These are phyloP conservation scores for Doryteuthis pealeii DNA, from an alignment of 1,140 invertebrate genomes.

Conservation along the genomic window DNA sequence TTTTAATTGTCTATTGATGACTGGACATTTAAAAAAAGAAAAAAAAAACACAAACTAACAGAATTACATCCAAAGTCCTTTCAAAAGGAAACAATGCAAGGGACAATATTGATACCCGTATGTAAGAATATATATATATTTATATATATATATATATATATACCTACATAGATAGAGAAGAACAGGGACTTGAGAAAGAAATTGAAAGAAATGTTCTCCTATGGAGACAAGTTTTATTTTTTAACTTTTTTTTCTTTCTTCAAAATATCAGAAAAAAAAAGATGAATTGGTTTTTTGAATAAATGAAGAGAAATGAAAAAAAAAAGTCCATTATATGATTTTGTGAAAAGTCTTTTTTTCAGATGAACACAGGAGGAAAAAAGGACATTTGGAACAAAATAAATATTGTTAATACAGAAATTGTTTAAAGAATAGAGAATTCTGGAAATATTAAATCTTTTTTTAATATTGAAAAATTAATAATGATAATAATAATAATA, in stretches of 20 bases:
- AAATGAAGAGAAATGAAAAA: background rate
- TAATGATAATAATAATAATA: too few relatives aligned
- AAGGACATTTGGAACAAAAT: background rate
- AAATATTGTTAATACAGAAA: background rate
- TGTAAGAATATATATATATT: background rate
- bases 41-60: background rate
- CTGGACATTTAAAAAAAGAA: too few relatives aligned
- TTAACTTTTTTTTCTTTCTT: background rate
- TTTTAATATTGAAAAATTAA: too few relatives aligned
- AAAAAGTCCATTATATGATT: background rate
- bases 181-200: background rate
- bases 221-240: constrained; percentile 2
- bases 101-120: background rate
- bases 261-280: background rate
- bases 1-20: too few relatives aligned
- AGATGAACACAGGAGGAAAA: background rate
- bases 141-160: constrained; percentile 7
- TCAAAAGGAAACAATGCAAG: too few relatives aligned
- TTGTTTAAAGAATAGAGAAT: too few relatives aligned
- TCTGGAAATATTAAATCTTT: too few relatives aligned
- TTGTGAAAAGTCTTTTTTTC: background rate
- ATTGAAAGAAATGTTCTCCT: background rate
- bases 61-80: background rate
- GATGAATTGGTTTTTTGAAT: background rate
- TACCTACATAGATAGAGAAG: background rate